Evolutionary conservation across 1,140 invertebrate genomes (phyloP).

Genomic region (Frieseomelitta varia): DNA sequence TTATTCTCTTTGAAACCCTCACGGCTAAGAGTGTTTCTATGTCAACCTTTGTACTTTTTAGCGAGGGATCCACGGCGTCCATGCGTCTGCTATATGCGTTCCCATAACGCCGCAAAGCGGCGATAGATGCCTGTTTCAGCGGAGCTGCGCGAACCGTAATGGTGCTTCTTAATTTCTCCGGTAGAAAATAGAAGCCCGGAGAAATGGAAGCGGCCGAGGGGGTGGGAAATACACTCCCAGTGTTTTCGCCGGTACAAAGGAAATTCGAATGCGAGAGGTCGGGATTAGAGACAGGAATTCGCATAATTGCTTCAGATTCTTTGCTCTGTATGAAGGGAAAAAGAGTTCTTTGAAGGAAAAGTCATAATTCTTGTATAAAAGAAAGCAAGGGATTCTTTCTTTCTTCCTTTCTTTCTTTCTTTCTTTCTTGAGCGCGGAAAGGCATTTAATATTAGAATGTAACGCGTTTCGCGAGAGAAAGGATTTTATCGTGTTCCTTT

Average conservation of each 20-base stretch:
- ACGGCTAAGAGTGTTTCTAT: slow-evolving; percentile 75
- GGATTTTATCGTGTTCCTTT: slow-evolving; percentile 29
- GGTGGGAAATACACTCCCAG: slow-evolving; percentile 22
- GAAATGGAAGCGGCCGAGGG: slow-evolving; percentile 48
- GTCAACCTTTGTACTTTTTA: slow-evolving; percentile 78
- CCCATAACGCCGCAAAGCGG: slow-evolving; percentile 55
- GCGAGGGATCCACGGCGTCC: slow-evolving; percentile 72
- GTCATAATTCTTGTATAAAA: slow-evolving; percentile 35
- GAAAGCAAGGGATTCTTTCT: slow-evolving; percentile 4
- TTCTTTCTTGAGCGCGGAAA: not conserved
- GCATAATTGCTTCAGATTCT: slow-evolving; percentile 40
- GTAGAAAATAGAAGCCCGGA: slow-evolving; percentile 18
- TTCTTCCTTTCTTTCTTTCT: not conserved
- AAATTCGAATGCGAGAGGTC: slow-evolving; percentile 16
- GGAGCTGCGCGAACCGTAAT: slow-evolving; percentile 46
- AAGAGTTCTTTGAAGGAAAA: slow-evolving; percentile 32
- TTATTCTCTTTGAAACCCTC: slow-evolving; percentile 60
- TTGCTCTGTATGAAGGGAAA: not conserved
- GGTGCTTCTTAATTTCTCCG: slow-evolving; percentile 67
- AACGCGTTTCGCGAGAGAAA: slow-evolving; percentile 10
- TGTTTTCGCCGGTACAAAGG: slow-evolving; percentile 40
- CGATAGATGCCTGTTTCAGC: slow-evolving; percentile 51
- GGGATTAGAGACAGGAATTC: slow-evolving; percentile 31
- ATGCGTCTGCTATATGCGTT: slow-evolving; percentile 71
- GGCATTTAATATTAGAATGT: slow-evolving; percentile 41